phyloP scores from a whole-genome alignment of 2,797 vertebrate genomes.

The Acomys russatus region DNA sequence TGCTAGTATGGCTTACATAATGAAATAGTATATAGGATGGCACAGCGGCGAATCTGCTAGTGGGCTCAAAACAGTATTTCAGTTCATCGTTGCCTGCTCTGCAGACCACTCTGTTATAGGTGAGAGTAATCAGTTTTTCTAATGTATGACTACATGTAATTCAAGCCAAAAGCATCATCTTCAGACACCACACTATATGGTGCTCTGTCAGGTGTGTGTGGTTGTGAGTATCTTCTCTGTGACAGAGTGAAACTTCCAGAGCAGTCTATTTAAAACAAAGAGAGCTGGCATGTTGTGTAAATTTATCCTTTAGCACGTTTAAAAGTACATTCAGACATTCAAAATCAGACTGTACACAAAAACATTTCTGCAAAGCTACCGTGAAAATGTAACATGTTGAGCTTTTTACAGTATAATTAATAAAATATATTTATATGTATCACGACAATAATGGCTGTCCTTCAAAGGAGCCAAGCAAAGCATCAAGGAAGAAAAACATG shows the following conservation, averaged over 20 bases:
- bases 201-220: conserved; percentile 47
- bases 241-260: conserved; percentile 75
- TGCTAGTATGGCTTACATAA: conserved; percentile 15
- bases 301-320: conserved; percentile 64
- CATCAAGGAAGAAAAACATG: background rate
- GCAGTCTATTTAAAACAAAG: conserved; percentile 78
- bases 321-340: conserved; percentile 60
- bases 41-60: background rate
- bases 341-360: conserved; percentile 42
- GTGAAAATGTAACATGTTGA: background rate
- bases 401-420: conserved; percentile 27
- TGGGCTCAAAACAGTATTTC: conserved; percentile 42
- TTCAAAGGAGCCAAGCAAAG: background rate
- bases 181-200: conserved; percentile 60
- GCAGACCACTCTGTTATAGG: conserved; percentile 56
- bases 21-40: conserved; percentile 8
- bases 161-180: conserved; percentile 66
- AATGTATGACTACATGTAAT: conserved; percentile 77
- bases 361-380: conserved; percentile 46
- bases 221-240: conserved; percentile 75
- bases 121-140: conserved; percentile 72
- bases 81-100: conserved; percentile 35
- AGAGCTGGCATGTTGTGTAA: conserved; percentile 67
- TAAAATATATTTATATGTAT: background rate
- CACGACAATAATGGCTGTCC: background rate